Conservation (phyloP, 1,140 invertebrate genomes). For the Brachionus rotundiformis region DNA sequence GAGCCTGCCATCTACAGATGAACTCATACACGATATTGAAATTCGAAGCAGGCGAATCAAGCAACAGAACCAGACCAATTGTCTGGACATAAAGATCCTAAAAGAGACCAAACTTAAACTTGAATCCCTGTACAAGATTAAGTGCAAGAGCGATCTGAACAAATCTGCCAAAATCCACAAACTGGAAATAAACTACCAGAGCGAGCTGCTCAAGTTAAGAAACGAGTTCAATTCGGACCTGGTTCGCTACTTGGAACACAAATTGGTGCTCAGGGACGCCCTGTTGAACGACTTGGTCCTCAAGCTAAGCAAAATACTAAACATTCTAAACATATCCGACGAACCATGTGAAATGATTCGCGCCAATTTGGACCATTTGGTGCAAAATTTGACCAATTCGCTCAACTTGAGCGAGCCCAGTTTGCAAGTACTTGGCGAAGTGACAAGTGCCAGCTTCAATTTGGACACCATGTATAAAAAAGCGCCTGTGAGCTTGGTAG, state of each 20-base stretch:
- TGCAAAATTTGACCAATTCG: constrained; percentile 3
- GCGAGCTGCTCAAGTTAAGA: constrained; percentile 25
- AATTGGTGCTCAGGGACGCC: not conserved
- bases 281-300: not conserved
- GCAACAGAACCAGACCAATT: not conserved
- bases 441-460: not conserved
- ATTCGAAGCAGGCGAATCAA: not conserved
- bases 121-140: constrained; percentile 47
- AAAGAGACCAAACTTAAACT: constrained; percentile 27
- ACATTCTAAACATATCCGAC: not conserved
- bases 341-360: not conserved
- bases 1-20: not conserved
- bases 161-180: constrained; percentile 45
- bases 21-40: not conserved
- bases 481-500: not conserved
- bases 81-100: not conserved
- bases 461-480: constrained; percentile 39
- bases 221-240: constrained; percentile 23
- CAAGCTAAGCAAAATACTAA: constrained; percentile 9
- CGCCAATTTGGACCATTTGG: not conserved
- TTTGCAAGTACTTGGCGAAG: not conserved
- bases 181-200: constrained; percentile 19
- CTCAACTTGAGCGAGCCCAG: not conserved
- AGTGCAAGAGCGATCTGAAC: constrained; percentile 47
- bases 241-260: constrained; percentile 39